Evolutionary conservation across 2,888 invertebrate species (phyloP).

Genomic region (Dexiosoma caninum): DNA sequence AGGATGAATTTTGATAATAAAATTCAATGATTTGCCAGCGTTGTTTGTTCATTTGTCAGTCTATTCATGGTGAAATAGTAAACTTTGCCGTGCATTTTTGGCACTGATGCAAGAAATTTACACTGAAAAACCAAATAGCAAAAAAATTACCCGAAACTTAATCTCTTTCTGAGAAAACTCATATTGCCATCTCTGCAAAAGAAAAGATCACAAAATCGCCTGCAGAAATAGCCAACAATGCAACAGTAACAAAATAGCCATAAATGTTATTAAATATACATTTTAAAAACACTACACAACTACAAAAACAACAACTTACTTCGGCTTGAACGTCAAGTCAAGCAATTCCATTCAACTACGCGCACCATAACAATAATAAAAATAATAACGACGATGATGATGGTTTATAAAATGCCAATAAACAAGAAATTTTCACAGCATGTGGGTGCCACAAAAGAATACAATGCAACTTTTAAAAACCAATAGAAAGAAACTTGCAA

Average conservation of each 20-base stretch:
- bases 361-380: conserved; percentile 12
- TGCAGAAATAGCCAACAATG: background rate
- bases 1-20: too few relatives aligned
- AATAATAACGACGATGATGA: conserved; percentile 19
- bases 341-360: background rate
- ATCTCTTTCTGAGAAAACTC: too few relatives aligned
- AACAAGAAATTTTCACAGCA: conserved; percentile 60
- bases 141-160: too few relatives aligned
- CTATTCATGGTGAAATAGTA: too few relatives aligned
- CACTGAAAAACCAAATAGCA: too few relatives aligned
- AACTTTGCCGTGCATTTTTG: too few relatives aligned
- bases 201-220: conserved; percentile 10
- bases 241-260: conserved; percentile 44
- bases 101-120: too few relatives aligned
- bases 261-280: conserved; percentile 58
- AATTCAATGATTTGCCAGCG: too few relatives aligned
- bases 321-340: background rate
- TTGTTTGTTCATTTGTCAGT: too few relatives aligned
- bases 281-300: conserved; percentile 20
- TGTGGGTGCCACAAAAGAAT: conserved; percentile 54
- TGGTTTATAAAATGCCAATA: conserved; percentile 59
- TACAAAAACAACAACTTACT: background rate
- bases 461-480: background rate
- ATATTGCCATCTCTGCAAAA: background rate
- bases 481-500: conserved; percentile 16